Conservation (phyloP, 2,113 vertebrate genomes). For the Malaclemys terrapin region DNA sequence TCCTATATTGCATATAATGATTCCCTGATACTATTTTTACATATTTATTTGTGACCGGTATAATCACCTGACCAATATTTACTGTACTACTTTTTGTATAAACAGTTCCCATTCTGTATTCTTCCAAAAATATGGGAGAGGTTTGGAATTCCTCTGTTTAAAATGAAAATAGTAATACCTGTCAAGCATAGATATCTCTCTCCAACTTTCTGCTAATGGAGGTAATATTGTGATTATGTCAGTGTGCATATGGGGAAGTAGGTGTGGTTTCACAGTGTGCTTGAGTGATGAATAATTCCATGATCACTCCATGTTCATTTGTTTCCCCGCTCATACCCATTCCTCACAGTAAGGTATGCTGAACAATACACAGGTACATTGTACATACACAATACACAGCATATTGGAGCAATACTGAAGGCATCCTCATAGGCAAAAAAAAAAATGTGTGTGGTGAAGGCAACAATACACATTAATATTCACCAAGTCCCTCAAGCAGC, state of each 20-base stretch:
- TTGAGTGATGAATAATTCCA: not conserved
- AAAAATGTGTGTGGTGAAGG: not conserved
- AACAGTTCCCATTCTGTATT: not conserved
- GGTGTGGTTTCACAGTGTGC: not conserved
- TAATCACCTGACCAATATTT: not conserved
- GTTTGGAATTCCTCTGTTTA: not conserved
- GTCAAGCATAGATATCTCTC: not conserved
- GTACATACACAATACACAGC: not conserved
- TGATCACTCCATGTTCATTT: constrained; percentile 2
- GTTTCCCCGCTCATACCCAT: not conserved
- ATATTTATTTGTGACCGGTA: not conserved
- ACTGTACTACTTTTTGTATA: not conserved
- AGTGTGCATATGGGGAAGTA: not conserved
- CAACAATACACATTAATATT: not conserved
- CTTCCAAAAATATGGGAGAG: not conserved
- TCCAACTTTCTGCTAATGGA: not conserved
- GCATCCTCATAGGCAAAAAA: not conserved
- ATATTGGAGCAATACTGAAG: not conserved
- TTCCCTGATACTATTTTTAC: not conserved
- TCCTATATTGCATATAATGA: not conserved
- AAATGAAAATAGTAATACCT: not conserved
- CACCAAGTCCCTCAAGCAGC: not conserved
- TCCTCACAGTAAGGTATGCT: not conserved
- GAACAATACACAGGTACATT: not conserved
- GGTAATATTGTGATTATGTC: not conserved